Evolutionary conservation across 2,113 vertebrate species (phyloP).

Genomic region (Eupsittula cactorum): DNA sequence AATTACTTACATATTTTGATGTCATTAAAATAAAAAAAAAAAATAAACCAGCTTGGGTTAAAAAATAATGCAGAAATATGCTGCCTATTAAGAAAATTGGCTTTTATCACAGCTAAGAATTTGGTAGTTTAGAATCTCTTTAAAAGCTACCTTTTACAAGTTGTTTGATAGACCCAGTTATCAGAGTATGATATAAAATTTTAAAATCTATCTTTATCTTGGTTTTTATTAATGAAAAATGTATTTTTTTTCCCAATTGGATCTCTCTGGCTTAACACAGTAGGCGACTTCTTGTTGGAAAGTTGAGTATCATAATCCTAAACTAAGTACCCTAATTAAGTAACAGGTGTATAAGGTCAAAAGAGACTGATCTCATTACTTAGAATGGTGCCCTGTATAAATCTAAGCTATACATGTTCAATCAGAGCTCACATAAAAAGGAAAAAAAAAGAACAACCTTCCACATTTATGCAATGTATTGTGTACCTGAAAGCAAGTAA

Average conservation of each 20-base stretch:
- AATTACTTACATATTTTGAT: background rate
- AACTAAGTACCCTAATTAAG: background rate
- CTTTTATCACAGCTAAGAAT: background rate
- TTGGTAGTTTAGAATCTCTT: background rate
- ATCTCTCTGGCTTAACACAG: background rate
- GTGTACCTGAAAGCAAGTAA: background rate
- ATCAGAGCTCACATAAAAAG: background rate
- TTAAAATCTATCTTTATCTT: background rate
- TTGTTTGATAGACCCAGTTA: background rate
- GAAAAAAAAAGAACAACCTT: background rate
- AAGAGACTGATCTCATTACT: background rate
- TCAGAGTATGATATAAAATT: background rate
- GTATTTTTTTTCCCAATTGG: fast-evolving
- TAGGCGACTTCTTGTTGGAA: background rate
- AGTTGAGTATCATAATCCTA: background rate
- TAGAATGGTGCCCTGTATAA: background rate
- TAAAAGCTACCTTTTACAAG: background rate
- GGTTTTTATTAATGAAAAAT: background rate
- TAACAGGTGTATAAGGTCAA: background rate
- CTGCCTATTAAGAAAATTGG: background rate
- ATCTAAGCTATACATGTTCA: background rate
- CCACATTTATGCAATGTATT: background rate
- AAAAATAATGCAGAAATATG: background rate
- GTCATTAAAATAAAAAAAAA: background rate
- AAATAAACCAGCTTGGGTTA: background rate